Conservation (phyloP, 2,888 invertebrate genomes). For the Trilocha varians region DNA sequence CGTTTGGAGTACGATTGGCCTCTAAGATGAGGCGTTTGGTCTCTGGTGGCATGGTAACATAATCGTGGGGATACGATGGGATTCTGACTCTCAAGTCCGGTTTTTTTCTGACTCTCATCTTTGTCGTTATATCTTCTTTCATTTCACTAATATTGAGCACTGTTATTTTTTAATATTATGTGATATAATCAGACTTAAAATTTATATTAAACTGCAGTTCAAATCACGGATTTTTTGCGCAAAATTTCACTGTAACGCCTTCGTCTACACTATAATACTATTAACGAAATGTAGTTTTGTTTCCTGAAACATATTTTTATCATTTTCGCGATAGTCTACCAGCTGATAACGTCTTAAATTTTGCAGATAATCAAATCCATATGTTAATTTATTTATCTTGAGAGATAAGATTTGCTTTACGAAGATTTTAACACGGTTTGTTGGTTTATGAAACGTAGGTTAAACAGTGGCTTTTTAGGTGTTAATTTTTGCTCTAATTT, state of each 20-base stretch:
- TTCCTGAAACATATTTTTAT: constrained; percentile 36
- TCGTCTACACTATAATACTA: too few species aligned
- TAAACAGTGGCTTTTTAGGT: too few species aligned
- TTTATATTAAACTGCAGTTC: too few species aligned
- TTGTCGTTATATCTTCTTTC: neutral
- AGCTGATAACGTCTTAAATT: neutral
- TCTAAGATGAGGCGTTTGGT: constrained; percentile 33
- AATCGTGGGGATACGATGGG: constrained; percentile 50
- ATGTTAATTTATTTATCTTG: neutral
- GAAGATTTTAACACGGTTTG: neutral
- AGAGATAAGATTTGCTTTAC: neutral
- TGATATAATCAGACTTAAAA: too few species aligned
- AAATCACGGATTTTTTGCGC: neutral
- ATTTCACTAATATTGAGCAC: too few species aligned
- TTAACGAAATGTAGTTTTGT: constrained; percentile 26
- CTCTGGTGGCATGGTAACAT: constrained; percentile 56
- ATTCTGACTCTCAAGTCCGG: constrained; percentile 50
- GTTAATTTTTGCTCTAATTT: too few species aligned
- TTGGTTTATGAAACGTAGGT: too few species aligned
- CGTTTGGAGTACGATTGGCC: constrained; percentile 13
- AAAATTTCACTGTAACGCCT: too few species aligned
- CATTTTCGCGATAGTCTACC: constrained; percentile 32
- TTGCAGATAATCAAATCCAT: neutral
- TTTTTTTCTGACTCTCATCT: constrained; percentile 49
- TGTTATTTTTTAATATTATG: too few species aligned